Evolutionary conservation across 2,888 invertebrate genomes (phyloP).

Genomic region (Matsumyia berberina): DNA sequence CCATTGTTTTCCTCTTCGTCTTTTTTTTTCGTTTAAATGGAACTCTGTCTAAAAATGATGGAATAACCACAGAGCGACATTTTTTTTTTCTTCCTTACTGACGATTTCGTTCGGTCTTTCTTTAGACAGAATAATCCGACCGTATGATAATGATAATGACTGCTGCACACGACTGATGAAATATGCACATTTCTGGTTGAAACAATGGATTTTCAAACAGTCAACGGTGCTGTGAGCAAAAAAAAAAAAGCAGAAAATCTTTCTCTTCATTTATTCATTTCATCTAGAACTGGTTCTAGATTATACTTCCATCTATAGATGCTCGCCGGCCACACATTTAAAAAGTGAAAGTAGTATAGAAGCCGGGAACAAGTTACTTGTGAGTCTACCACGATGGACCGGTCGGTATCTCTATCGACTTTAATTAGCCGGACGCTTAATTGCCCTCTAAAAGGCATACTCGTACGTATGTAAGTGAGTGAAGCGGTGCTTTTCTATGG

Average conservation of each 20-base stretch:
- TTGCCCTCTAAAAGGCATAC: conserved; percentile 27
- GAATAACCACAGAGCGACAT: conserved; percentile 27
- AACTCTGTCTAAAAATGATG: conserved; percentile 53
- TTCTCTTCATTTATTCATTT: conserved; percentile 34
- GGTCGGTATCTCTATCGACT: conserved; percentile 26
- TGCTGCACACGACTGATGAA: conserved; percentile 57
- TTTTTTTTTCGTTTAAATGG: conserved; percentile 29
- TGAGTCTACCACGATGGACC: conserved; percentile 11
- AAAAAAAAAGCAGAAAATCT: conserved; percentile 14
- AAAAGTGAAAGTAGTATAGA: conserved; percentile 56
- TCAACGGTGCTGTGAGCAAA: not conserved
- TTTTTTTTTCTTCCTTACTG: conserved; percentile 22
- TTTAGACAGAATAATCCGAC: conserved; percentile 43
- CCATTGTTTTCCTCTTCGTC: conserved; percentile 1
- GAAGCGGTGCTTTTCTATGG: conserved; percentile 15
- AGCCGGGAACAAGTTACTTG: conserved; percentile 21
- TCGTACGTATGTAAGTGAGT: not conserved
- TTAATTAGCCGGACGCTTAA: conserved; percentile 52
- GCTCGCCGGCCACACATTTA: conserved; percentile 8
- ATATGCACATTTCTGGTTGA: conserved; percentile 50
- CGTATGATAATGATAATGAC: conserved; percentile 63
- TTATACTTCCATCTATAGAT: conserved; percentile 19
- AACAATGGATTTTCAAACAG: conserved; percentile 42
- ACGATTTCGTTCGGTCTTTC: conserved; percentile 2
- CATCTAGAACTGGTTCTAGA: conserved; percentile 51